phyloP scores from a whole-genome alignment of 2,113 vertebrate genomes.

The Phocoena sinus region DNA sequence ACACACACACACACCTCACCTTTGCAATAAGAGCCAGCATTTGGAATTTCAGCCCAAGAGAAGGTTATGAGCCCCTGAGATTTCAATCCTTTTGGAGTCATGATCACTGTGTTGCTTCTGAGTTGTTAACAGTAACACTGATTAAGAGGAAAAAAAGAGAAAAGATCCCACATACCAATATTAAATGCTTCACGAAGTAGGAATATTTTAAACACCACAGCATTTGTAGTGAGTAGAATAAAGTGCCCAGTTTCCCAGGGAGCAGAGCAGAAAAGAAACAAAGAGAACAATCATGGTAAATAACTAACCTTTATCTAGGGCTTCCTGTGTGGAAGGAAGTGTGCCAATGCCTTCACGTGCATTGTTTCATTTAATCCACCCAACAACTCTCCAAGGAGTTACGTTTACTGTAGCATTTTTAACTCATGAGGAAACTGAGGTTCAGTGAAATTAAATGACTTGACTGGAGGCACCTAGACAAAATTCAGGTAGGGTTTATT shows the following conservation, averaged over 20 bases:
- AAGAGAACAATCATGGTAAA: neutral
- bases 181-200: neutral
- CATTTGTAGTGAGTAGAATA: neutral
- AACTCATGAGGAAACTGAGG: neutral
- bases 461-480: neutral
- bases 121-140: slow-evolving; percentile 45
- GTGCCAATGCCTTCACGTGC: neutral
- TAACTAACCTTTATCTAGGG: slow-evolving; percentile 3
- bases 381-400: neutral
- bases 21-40: slow-evolving; percentile 20
- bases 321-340: neutral
- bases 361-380: neutral
- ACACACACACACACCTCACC: neutral
- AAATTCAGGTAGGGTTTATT: neutral
- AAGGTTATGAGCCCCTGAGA: slow-evolving; percentile 27
- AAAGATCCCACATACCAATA: neutral
- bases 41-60: slow-evolving; percentile 39
- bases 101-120: slow-evolving; percentile 23
- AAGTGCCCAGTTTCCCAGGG: neutral
- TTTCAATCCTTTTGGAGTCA: neutral
- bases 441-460: neutral
- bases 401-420: neutral
- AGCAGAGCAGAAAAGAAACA: neutral
- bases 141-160: neutral
- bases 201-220: slow-evolving; percentile 7